Evolutionary conservation across 2,888 invertebrate genomes (phyloP).

Genomic region (Drosophila birchii): DNA sequence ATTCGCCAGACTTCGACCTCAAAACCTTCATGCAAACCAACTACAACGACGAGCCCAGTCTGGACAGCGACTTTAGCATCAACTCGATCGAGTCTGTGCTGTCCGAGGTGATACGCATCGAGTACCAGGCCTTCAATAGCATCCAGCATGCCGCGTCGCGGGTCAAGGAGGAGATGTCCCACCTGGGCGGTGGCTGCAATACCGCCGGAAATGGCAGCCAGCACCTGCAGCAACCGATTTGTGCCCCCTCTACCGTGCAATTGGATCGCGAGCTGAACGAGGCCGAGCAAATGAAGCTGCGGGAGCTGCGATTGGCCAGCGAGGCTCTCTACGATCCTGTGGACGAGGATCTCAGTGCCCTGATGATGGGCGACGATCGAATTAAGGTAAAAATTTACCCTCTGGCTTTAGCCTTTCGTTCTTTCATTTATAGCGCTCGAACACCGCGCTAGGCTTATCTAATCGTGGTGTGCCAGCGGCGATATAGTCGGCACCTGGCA

Average conservation of each 20-base stretch:
- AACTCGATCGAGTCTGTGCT: slow-evolving; percentile 92
- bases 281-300: slow-evolving; percentile 93
- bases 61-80: slow-evolving; percentile 67
- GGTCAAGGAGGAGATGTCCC: slow-evolving; percentile 75
- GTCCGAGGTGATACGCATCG: slow-evolving; percentile 93
- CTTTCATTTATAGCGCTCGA: slow-evolving; percentile 16
- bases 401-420: slow-evolving; percentile 15
- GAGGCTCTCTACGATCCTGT: slow-evolving; percentile 93
- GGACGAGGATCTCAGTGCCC: slow-evolving; percentile 91
- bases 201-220: slow-evolving; percentile 45
- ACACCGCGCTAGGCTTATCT: slow-evolving; percentile 58
- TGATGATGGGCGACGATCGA: slow-evolving; percentile 88
- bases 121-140: slow-evolving; percentile 88
- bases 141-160: slow-evolving; percentile 65
- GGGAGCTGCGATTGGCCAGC: slow-evolving; percentile 93
- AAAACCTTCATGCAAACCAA: slow-evolving; percentile 71
- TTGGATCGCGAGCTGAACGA: slow-evolving; percentile 87
- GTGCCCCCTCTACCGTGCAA: slow-evolving; percentile 72
- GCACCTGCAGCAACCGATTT: slow-evolving; percentile 67
- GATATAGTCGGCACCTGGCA: slow-evolving; percentile 75
- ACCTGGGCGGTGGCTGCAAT: slow-evolving; percentile 60
- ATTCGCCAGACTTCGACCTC: slow-evolving; percentile 72
- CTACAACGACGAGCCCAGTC: slow-evolving; percentile 60
- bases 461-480: slow-evolving; percentile 52
- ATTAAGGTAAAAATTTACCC: slow-evolving; percentile 85